Evolutionary conservation across 2,113 vertebrate genomes (phyloP), one percentile per base, ranked within the genome.

Genomic region (Paratilapia polleni): DNA sequence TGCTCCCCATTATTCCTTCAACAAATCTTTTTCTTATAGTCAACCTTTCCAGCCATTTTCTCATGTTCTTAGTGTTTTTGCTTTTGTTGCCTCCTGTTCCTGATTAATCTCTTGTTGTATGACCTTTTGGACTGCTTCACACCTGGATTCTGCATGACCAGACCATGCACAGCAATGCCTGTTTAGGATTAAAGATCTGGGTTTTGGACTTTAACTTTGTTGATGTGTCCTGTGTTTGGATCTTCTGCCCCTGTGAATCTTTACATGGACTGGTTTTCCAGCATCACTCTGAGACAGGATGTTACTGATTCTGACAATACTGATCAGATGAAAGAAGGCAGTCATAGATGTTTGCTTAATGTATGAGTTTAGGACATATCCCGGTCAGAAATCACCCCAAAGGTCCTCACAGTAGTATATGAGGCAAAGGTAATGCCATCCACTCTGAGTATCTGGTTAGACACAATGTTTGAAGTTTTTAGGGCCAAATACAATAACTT

Each of bases 321-420:
- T 4, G 28, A 63, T 17, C 60, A 62, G 20, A 63, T 0, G 3
- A 41, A 64, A 17, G 38, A 64, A 64, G 38, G 61, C 34, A 0
- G 59, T 5, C 1, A 20, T 63, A n/a, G 1, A 1, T 63, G 20
- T 64, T 19, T 49, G 15, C 17, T 41, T 64, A 41, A 1, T 2
- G 20, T 38, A 19, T 41, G 34, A 64, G 14, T 64, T 64, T 14
- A 41, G 20, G 62, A 64, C 8, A 41, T 41, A 64, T 41, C 34
- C 4, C 0, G 0, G 0, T 63, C 61, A 63, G n/a, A 3, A 41
- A 41, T 43, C 3, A 31, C 28, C 4, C 4, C 28, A 31, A 31
- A 4, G 28, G 36, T 24, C n/a, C 63, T 66, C 63, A 36, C 7
- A 2, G 49, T 52, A 20, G 49, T 20, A 4, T 17, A 8, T 19